Conservation (phyloP, 1,140 invertebrate genomes). For the Drosophila ohnishii region DNA sequence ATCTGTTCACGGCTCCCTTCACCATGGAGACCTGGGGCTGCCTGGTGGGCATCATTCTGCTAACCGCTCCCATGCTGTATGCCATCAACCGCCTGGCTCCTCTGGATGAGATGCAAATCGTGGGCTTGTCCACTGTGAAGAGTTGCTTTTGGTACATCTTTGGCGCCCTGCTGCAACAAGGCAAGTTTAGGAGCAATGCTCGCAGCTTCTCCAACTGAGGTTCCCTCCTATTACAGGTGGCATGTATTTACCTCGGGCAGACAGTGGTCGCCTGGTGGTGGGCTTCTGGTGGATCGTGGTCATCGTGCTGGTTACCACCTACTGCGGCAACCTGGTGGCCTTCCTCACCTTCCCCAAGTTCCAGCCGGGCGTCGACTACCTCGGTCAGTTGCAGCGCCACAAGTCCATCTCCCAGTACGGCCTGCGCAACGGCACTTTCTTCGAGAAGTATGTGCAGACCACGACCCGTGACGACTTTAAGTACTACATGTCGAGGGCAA, state of each 20-base stretch:
- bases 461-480: slow-evolving; percentile 77
- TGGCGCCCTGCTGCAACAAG: slow-evolving; percentile 95
- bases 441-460: slow-evolving; percentile 87
- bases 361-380: slow-evolving; percentile 89
- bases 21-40: slow-evolving; percentile 92
- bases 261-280: slow-evolving; percentile 94
- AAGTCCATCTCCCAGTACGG: slow-evolving; percentile 89
- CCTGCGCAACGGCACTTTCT: slow-evolving; percentile 88
- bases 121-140: slow-evolving; percentile 87
- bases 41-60: slow-evolving; percentile 87
- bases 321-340: slow-evolving; percentile 96
- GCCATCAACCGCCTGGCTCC: slow-evolving; percentile 89
- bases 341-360: slow-evolving; percentile 96
- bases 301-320: slow-evolving; percentile 94
- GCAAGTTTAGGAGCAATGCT: slow-evolving; percentile 82
- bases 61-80: slow-evolving; percentile 92
- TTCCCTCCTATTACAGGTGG: slow-evolving; percentile 86
- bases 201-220: neutral
- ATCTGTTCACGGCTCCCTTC: slow-evolving; percentile 94
- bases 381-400: slow-evolving; percentile 88
- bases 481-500: slow-evolving; percentile 74
- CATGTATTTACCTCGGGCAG: slow-evolving; percentile 91
- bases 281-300: slow-evolving; percentile 97
- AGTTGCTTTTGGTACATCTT: slow-evolving; percentile 96
- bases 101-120: slow-evolving; percentile 86